These are phyloP conservation scores for Anneissia japonica DNA, from an alignment of 35 echinoderm and acorn worm species.

Conservation along the genomic window DNA sequence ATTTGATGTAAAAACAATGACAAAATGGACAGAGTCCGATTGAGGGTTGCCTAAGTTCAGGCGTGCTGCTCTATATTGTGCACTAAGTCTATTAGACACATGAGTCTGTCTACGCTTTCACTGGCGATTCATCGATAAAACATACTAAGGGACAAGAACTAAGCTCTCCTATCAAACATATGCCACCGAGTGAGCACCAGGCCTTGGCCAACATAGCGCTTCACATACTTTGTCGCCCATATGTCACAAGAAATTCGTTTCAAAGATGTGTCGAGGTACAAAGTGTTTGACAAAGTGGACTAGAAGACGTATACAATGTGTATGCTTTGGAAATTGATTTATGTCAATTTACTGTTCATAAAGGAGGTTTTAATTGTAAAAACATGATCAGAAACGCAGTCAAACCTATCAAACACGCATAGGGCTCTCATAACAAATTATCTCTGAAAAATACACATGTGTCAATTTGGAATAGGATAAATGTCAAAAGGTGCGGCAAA, in stretches of 20 bases:
- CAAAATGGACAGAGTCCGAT: not conserved
- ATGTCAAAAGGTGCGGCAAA: not conserved
- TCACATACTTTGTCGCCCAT: not conserved
- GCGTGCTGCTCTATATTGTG: not conserved
- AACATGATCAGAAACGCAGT: not conserved
- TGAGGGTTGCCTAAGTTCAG: not conserved
- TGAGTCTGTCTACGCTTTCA: not conserved
- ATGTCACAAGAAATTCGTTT: not conserved
- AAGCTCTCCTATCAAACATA: not conserved
- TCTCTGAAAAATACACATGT: not conserved
- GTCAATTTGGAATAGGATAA: not conserved
- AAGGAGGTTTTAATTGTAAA: not conserved
- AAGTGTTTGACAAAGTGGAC: no score
- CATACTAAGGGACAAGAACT: not conserved
- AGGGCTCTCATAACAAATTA: not conserved
- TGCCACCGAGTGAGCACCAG: not conserved
- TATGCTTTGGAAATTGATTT: not conserved
- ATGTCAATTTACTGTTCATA: not conserved
- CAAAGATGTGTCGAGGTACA: no score
- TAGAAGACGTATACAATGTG: not conserved
- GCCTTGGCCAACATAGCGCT: not conserved
- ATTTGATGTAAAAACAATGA: not conserved
- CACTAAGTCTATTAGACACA: not conserved
- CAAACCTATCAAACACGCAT: not conserved
- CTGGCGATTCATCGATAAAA: not conserved